Evolutionary conservation across 1,140 invertebrate species (phyloP), one percentile per base, ranked within the genome.

Genomic region (Propsilocerus akamusi): DNA sequence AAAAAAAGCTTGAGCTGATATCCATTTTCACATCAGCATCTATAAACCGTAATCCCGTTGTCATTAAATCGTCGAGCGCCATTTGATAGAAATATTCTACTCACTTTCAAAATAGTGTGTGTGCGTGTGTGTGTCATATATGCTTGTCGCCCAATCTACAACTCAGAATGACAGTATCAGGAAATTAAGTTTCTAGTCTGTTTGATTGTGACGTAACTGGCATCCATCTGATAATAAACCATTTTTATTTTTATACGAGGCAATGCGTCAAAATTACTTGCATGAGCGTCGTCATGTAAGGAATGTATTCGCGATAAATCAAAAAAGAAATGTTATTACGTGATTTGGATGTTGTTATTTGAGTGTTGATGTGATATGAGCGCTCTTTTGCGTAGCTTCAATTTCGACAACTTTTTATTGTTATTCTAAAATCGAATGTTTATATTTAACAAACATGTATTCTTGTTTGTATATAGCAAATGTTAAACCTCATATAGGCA

Each of bases 111-210:
- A 41, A 30, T 30, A n/a, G 10, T 30, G 28, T 30, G n/a, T 30
- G 28, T 30, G 2, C 6, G 10, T 30, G n/a, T n/a, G n/a, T 30
- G 10, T 30, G n/a, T 30, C 10, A 30, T n/a, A 11, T n/a, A 30
- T 30, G n/a, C n/a, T 41, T 41, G 34, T 41, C 17, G 34, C 17
- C 17, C 22, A n/a, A 14, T 20, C 34, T 20, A 41, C 34, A 41
- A 41, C 17, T 41, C 34, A 41, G 22, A 41, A 41, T 17, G 34
- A 17, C 34, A 41, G 17, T 20, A 41, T 41, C 34, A 41, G 34
- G 34, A 41, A 41, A 41, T 41, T 41, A 41, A 41, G 34, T 41
- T 41, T 41, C 34, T 41, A 8, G 34, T 41, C 22, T 41, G 34
- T 41, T 41, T 14, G 22, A 17, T 41, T 41, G 10, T 11, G 10